Percentiles rank a stretch among this genome's conserved stretches.
Evolutionary conservation across 2,113 vertebrate genomes (phyloP).

Genomic region (Spermophilus dauricus): DNA sequence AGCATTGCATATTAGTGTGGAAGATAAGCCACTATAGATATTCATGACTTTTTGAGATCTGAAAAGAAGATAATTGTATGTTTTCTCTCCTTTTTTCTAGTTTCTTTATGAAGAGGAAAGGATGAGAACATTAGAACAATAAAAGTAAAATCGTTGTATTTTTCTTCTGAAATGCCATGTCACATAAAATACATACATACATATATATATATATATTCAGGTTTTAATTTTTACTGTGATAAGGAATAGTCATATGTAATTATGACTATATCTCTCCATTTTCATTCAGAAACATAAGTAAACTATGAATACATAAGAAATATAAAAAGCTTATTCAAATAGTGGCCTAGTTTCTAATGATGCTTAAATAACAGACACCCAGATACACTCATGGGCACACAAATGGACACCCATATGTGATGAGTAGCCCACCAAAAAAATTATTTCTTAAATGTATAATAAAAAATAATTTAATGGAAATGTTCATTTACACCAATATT

Average conservation of each 20-base stretch:
- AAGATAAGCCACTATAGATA: not conserved
- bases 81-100: not conserved
- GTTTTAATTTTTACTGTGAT: conserved; percentile 47
- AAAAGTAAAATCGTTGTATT: not conserved
- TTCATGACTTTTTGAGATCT: conserved; percentile 47
- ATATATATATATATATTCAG: not conserved
- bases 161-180: conserved; percentile 38
- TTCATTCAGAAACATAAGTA: not conserved
- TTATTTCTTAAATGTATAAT: not conserved
- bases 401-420: not conserved
- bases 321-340: not conserved
- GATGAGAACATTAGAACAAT: conserved; percentile 12
- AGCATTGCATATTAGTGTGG: conserved; percentile 1
- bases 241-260: conserved; percentile 34
- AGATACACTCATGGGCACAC: not conserved
- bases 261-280: conserved; percentile 9
- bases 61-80: conserved; percentile 16
- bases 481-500: not conserved
- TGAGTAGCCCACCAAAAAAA: not conserved
- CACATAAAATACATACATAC: conserved; percentile 54
- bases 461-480: not conserved
- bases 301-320: not conserved
- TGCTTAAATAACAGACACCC: not conserved
- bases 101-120: conserved; percentile 22
- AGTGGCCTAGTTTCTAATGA: not conserved